Conservation (phyloP, 1,140 invertebrate species). For the Drosophila persimilis region DNA sequence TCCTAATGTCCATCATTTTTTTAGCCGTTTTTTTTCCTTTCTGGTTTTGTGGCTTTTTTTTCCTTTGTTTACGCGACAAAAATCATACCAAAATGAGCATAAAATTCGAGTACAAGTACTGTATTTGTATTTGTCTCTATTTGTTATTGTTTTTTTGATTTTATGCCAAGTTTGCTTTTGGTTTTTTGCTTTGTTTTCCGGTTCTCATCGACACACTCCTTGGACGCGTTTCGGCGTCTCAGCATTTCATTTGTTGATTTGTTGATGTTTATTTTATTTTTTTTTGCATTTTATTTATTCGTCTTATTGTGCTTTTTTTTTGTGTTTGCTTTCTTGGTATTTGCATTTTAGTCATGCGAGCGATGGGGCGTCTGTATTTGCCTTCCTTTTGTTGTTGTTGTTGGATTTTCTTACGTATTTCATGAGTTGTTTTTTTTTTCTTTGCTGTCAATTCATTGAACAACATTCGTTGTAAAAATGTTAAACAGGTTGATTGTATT, state of each 20-base stretch:
- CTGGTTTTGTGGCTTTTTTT: slow-evolving; percentile 25
- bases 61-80: no score
- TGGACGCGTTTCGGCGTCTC: background rate
- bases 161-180: background rate
- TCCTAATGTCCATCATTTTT: background rate
- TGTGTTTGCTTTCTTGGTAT: slow-evolving; percentile 29
- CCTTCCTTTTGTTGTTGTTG: slow-evolving; percentile 2
- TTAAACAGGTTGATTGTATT: no score
- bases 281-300: slow-evolving; percentile 19
- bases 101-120: no score
- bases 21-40: slow-evolving; percentile 25
- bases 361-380: slow-evolving; percentile 3
- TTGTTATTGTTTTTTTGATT: no score
- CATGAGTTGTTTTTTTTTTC: no score
- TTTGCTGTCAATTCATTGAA: no score
- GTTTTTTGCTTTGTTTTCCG: slow-evolving; percentile 21
- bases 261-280: slow-evolving; percentile 8
- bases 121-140: no score
- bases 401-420: no score
- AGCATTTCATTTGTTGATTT: slow-evolving; percentile 32
- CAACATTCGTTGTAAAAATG: no score
- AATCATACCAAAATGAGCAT: no score
- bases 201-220: slow-evolving; percentile 30
- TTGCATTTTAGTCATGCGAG: slow-evolving; percentile 75
- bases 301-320: slow-evolving; percentile 49